Percentiles rank a stretch among this genome's conserved stretches.
These are phyloP conservation scores for Epistrophella euchroma DNA, from an alignment of 2,888 invertebrate species.

Conservation along the genomic window DNA sequence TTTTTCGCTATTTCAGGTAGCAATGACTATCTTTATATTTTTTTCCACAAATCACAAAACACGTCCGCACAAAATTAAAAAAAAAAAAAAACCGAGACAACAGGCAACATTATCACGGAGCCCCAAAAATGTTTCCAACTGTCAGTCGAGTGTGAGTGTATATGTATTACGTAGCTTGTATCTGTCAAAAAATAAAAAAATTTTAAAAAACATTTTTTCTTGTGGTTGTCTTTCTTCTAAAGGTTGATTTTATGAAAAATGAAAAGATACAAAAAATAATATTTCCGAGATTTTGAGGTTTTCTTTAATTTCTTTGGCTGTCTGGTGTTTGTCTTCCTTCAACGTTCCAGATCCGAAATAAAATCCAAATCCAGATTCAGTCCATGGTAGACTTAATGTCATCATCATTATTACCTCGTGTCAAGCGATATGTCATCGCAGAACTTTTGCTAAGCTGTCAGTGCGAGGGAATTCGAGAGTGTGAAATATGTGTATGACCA, in stretches of 20 bases:
- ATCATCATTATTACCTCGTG: slow-evolving; percentile 74
- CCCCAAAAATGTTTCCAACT: slow-evolving; percentile 63
- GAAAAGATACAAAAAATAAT: slow-evolving; percentile 14
- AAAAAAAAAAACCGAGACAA: not conserved
- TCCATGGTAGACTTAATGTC: slow-evolving; percentile 67
- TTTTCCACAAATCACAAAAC: slow-evolving; percentile 28
- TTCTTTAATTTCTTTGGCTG: slow-evolving; percentile 54
- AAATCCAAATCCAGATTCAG: slow-evolving; percentile 13
- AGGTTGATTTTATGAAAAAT: slow-evolving; percentile 7
- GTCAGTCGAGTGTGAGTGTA: slow-evolving; percentile 62
- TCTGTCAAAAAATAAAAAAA: slow-evolving; percentile 54
- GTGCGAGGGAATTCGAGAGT: slow-evolving; percentile 32
- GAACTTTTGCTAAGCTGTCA: slow-evolving; percentile 63
- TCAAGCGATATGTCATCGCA: slow-evolving; percentile 69
- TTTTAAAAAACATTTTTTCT: not conserved
- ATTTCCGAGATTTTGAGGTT: slow-evolving; percentile 18
- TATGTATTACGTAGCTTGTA: slow-evolving; percentile 41
- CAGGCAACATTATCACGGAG: slow-evolving; percentile 38
- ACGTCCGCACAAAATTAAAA: slow-evolving; percentile 7
- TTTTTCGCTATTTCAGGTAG: slow-evolving; percentile 13
- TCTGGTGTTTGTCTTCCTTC: slow-evolving; percentile 34
- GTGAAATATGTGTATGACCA: slow-evolving; percentile 73
- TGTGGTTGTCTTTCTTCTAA: not conserved
- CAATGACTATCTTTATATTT: slow-evolving; percentile 23
- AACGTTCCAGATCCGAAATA: not conserved